phyloP scores from a whole-genome alignment of 2,888 invertebrate genomes.

The Drosophila hamatofila region DNA sequence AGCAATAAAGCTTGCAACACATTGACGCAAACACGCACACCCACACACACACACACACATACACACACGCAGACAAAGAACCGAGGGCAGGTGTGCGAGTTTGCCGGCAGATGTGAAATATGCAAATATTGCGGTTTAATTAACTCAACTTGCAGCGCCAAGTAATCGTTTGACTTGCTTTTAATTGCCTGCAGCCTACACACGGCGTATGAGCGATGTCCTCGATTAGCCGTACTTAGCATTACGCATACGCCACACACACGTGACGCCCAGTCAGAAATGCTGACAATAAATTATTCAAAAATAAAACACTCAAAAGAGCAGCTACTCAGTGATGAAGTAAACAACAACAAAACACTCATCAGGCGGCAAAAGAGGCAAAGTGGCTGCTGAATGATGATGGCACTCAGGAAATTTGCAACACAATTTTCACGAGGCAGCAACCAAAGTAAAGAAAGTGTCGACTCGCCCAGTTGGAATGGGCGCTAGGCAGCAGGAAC shows the following conservation, averaged over 20 bases:
- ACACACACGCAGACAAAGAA: not conserved
- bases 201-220: conserved; percentile 64
- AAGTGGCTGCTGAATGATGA: conserved; percentile 54
- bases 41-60: not conserved
- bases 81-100: not conserved
- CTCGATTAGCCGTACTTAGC: conserved; percentile 35
- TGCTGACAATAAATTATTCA: conserved; percentile 60
- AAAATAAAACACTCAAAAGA: conserved; percentile 67
- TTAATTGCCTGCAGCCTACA: conserved; percentile 61
- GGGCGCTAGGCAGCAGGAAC: not conserved
- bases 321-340: conserved; percentile 39
- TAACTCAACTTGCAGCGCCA: conserved; percentile 59
- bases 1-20: conserved; percentile 74
- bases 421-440: conserved; percentile 59
- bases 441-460: conserved; percentile 35
- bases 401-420: conserved; percentile 67
- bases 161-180: conserved; percentile 60
- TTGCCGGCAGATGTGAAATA: conserved; percentile 59
- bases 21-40: conserved; percentile 27
- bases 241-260: conserved; percentile 50
- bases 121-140: conserved; percentile 81
- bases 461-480: conserved; percentile 2
- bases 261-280: conserved; percentile 15
- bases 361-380: conserved; percentile 17
- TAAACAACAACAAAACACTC: conserved; percentile 77